Evolutionary conservation across 2,888 invertebrate species (phyloP).

Genomic region (Argyra leucocephala): DNA sequence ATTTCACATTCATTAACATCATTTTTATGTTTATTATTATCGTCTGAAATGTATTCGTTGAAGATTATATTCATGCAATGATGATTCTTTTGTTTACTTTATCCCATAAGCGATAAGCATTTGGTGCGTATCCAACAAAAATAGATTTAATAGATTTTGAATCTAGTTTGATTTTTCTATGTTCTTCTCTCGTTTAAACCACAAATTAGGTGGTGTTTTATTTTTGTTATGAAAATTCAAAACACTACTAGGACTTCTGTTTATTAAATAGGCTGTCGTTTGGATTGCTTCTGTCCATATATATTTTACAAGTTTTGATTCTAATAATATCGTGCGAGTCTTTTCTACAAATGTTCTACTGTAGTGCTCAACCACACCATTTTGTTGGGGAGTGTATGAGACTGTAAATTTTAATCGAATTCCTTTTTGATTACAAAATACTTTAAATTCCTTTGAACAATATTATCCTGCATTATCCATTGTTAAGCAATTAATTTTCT

Average conservation of each 20-base stretch:
- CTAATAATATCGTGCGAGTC: constrained; percentile 29
- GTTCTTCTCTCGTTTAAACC: not conserved
- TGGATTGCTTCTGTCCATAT: not conserved
- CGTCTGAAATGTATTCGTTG: too few relatives aligned
- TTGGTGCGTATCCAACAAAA: too few relatives aligned
- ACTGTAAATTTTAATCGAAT: constrained; percentile 36
- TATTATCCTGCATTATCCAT: constrained; percentile 33
- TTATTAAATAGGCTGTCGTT: not conserved
- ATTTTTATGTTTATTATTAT: too few relatives aligned
- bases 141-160: too few relatives aligned
- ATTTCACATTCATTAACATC: too few relatives aligned
- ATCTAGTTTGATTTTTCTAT: too few relatives aligned
- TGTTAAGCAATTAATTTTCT: constrained; percentile 27
- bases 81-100: too few relatives aligned
- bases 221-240: too few relatives aligned
- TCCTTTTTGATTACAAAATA: constrained; percentile 31
- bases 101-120: too few relatives aligned
- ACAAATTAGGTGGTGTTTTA: not conserved
- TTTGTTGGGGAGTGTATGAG: constrained; percentile 37
- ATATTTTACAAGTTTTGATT: not conserved
- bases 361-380: constrained; percentile 38
- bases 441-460: constrained; percentile 31
- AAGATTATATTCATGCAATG: too few relatives aligned
- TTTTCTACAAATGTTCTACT: constrained; percentile 35
- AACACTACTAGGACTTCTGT: not conserved